These are phyloP conservation scores for Cryptoblepharus egeriae DNA, from an alignment of 2,797 vertebrate species.

Conservation along the genomic window DNA sequence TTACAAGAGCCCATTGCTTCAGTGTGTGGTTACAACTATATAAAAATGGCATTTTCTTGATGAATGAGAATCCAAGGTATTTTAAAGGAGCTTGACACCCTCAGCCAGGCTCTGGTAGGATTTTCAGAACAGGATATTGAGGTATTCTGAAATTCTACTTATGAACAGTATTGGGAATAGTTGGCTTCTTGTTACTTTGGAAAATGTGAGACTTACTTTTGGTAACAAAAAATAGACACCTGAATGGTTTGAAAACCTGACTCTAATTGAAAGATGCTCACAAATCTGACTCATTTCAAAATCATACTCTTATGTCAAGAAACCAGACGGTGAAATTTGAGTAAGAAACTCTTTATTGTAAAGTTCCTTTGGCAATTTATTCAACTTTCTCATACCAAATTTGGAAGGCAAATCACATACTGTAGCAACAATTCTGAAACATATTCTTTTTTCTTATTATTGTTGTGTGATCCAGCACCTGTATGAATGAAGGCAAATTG, in stretches of 20 bases:
- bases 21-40: slow-evolving; percentile 39
- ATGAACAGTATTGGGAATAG: neutral
- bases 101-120: neutral
- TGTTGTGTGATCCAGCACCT: too few relatives aligned
- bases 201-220: neutral
- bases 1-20: slow-evolving; percentile 46
- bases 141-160: neutral
- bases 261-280: neutral
- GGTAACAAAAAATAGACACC: neutral
- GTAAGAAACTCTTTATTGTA: neutral
- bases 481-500: too few relatives aligned
- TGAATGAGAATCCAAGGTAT: slow-evolving; percentile 23
- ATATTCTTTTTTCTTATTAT: too few relatives aligned
- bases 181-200: neutral
- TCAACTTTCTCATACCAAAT: neutral
- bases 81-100: slow-evolving; percentile 3
- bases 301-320: neutral
- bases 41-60: slow-evolving; percentile 44
- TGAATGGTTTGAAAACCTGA: neutral
- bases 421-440: too few relatives aligned
- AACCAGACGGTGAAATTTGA: neutral
- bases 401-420: neutral
- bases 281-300: neutral
- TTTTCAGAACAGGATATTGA: slow-evolving; percentile 1
- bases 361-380: neutral